Evolutionary conservation across 2,797 vertebrate genomes (phyloP), one percentile per base, ranked within the genome.

Genomic region (Xenopus petersii): DNA sequence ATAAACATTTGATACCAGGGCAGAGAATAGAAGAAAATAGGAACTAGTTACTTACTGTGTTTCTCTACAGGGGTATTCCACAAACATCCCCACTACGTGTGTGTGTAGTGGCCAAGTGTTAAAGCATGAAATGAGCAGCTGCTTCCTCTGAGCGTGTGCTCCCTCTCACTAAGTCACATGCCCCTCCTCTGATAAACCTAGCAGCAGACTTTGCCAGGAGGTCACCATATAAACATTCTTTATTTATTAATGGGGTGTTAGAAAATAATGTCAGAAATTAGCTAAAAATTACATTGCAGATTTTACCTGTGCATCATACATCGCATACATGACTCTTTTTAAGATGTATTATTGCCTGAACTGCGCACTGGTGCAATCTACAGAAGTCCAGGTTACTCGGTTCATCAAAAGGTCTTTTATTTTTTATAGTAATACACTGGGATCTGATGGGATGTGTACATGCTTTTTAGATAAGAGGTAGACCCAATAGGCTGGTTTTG

Each of bases 81-180:
- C 86, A 86, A 84, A 86, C 87, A 87, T 86, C 84, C 74, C 85
- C 82, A 84, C 81, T 88, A 81, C 84, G 88, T 89, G 88, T 85
- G 88, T 89, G 88, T 85, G 84, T 87, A 82, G 83, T 85, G 87
- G 89, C 87, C 90, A 91, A 90, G 83, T 82, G 87, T 87, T 79
- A 83, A 85, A 85, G 89, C 85, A 80, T 76, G 78, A 89, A 75
- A 81, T 80, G 81, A 91, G 84, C 91, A 92, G 88, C 93, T 92
- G 91, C 91, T 89, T 92, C 89, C 89, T 89, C 84, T 85, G 80
- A 70, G 88, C 87, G 70, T 80, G 67, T 81, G 83, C 83, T 88
- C 83, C 82, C 84, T 89, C 87, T 88, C 86, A 89, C 83, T 82
- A 68, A 85, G 90, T 94, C 93, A 92, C 90, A 91, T 91, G 92